Evolutionary conservation across 2,797 vertebrate species (phyloP), one percentile per base, ranked within the genome.

Genomic region (Hoplostethus atlanticus): DNA sequence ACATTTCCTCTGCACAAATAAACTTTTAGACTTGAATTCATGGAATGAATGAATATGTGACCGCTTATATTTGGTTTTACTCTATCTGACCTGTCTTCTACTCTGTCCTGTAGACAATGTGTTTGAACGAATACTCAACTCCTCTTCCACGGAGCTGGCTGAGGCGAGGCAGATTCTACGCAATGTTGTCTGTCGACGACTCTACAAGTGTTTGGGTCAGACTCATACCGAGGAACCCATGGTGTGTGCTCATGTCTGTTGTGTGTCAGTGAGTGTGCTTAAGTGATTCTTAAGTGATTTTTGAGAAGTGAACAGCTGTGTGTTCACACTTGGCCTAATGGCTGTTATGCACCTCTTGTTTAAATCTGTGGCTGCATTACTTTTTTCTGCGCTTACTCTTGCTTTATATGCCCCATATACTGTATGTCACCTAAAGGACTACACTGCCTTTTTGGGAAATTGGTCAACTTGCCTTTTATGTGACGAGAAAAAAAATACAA

Each of bases 201-300:
- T 99, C 2, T 99, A 98, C 85, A 99, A 96, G 71, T 98, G 83
- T 84, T 73, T 99, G 75, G 97, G 97, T 50, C 94, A 98, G 91
- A 97, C 96, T 15, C 95, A 94, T 30, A 85, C 97, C 1, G 34
- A 80, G 0, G 9, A 31, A 2, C 0, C 21, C 12, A 1, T 66
- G 1, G 98, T 99, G 79, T 73, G 88, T 66, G n/a, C 25, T 38
- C 60, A 16, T 13, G 30, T 62, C 11, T 67, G 21, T 15, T 50
- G 6, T 59, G 4, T 51, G 5, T 21, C 12, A 42, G 6, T 65
- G n/a, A 47, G 12, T n/a, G 10, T 47, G 21, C 25, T 15, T 10
- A 13, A 16, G 12, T 50, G 10, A 10, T 42, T 42, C 11, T 11
- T 1, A 11, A 10, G 9, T 42, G 9, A 42, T 42, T 42, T 42